phyloP scores from a whole-genome alignment of 1,140 invertebrate genomes.

The Babylonia areolata region DNA sequence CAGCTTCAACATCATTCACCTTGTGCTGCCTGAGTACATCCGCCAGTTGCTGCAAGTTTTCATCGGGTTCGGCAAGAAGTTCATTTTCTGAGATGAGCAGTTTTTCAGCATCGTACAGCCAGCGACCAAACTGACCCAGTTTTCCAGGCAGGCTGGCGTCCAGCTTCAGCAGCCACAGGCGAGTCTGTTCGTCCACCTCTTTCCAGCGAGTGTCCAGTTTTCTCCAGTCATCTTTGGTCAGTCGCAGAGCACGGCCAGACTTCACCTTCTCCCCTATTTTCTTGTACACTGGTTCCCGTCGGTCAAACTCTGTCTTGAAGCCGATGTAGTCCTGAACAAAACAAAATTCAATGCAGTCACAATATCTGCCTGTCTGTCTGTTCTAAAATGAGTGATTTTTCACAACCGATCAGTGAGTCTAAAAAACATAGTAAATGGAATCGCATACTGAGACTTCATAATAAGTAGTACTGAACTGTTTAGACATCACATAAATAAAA shows the following conservation, averaged over 20 bases:
- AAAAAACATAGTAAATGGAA: too few species aligned
- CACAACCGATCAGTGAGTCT: too few species aligned
- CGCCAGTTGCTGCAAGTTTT: slow-evolving; percentile 80
- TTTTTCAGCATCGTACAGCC: slow-evolving; percentile 91
- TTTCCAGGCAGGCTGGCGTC: slow-evolving; percentile 89
- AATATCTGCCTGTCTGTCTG: slow-evolving; percentile 69
- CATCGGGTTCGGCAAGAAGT: slow-evolving; percentile 51
- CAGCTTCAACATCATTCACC: too few species aligned
- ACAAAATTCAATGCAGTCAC: background rate
- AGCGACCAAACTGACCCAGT: slow-evolving; percentile 90
- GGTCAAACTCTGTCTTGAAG: slow-evolving; percentile 70
- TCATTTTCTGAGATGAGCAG: slow-evolving; percentile 79
- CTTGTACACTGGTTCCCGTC: slow-evolving; percentile 60
- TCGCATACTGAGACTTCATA: too few species aligned
- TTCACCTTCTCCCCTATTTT: slow-evolving; percentile 65
- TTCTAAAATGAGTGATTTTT: too few species aligned
- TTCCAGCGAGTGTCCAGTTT: slow-evolving; percentile 63
- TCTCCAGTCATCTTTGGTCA: slow-evolving; percentile 61
- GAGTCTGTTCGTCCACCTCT: slow-evolving; percentile 71
- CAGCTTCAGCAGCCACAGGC: slow-evolving; percentile 76
- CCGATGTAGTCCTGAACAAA: slow-evolving; percentile 65
- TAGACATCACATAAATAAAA: too few species aligned
- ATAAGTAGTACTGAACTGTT: too few species aligned
- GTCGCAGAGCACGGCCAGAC: slow-evolving; percentile 58
- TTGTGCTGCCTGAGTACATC: slow-evolving; percentile 89